Base-by-base conservation (phyloP, 2,113 vertebrate genomes). In the Stigmatopora argus region DNA sequence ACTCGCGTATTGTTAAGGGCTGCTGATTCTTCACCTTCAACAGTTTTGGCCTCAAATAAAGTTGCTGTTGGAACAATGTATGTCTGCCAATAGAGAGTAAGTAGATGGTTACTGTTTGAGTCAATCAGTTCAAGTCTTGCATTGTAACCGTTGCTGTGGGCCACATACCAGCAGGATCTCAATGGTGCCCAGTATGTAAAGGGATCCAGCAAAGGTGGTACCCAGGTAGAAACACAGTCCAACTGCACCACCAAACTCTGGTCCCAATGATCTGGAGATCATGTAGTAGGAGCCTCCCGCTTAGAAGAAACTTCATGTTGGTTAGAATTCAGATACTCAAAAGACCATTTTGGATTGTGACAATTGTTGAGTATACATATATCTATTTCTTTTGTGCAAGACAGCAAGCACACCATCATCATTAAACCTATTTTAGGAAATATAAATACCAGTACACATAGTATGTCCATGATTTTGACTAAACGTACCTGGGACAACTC, bases 401-500 rank as follows among this genome's bases (percentile, higher is more conserved):
- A 47, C 60, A 10, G 14, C 31, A 31, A 31, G n/a, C 19, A 52
- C 0, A 10, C 34, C 5, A 9, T 18, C 8, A 1, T 35, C 31
- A 19, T 59, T 38, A 1, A 41, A 4, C n/a, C 18, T 5, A 59
- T 41, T 38, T 59, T n/a, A 59, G 57, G 17, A 59, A n/a, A 59
- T 4, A 15, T 6, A 4, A 4, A 5, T 13, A 56, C 23, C 0
- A 56, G 8, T 59, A 34, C 34, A n/a, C n/a, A n/a, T 17, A 11
- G 1, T 18, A 8, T 19, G 56, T 12, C 9, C 12, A 19, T 35
- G 10, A 19, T 12, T 21, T 21, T 60, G 9, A 4, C 18, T 12
- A 19, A 44, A 21, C 2, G 48, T 90, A 96, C 96, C 95, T 92
- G 96, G 96, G 57, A 98, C 96, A 1, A 98, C 94, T 47, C 96